Conservation (phyloP, 30 jellyfish, hydroid and myxozoan species). For the Aurelia aurita region DNA sequence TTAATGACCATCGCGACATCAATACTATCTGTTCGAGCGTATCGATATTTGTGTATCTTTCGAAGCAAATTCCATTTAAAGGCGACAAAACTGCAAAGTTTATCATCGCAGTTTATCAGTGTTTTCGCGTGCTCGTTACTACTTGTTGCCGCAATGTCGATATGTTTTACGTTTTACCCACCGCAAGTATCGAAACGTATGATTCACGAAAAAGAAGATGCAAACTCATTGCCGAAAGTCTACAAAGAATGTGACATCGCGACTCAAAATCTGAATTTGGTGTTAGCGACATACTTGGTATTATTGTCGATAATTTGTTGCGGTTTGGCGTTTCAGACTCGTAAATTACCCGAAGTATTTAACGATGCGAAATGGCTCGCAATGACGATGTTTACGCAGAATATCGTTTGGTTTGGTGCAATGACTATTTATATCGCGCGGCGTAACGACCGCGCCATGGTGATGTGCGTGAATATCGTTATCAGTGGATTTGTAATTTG, state of each 20-base stretch:
- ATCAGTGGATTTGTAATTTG: slow-evolving; percentile 50
- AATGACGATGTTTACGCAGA: slow-evolving; percentile 77
- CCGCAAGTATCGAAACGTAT: slow-evolving; percentile 51
- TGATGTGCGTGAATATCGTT: slow-evolving; percentile 41
- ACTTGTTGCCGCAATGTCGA: slow-evolving; percentile 46
- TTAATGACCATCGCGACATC: slow-evolving; percentile 68
- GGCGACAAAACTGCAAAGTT: slow-evolving; percentile 57
- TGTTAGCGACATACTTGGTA: slow-evolving; percentile 39
- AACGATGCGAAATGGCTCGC: slow-evolving; percentile 89
- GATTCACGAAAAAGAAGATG: slow-evolving; percentile 19
- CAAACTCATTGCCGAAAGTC: slow-evolving; percentile 20
- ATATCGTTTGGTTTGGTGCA: slow-evolving; percentile 69
- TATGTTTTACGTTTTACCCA: slow-evolving; percentile 37
- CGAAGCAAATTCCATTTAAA: slow-evolving; percentile 56
- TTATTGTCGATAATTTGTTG: slow-evolving; percentile 76
- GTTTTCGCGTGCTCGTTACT: slow-evolving; percentile 46
- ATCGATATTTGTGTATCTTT: slow-evolving; percentile 78
- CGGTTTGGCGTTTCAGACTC: slow-evolving; percentile 85
- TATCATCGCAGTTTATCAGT: slow-evolving; percentile 61
- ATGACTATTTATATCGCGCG: slow-evolving; percentile 40
- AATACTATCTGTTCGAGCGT: slow-evolving; percentile 74
- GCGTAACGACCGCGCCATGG: slow-evolving; percentile 54
- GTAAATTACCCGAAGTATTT: slow-evolving; percentile 83
- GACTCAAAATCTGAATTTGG: slow-evolving; percentile 39
- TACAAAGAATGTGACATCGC: slow-evolving; percentile 41